phyloP scores from a whole-genome alignment of 2,888 invertebrate species.

The Brachyopa scutellaris region DNA sequence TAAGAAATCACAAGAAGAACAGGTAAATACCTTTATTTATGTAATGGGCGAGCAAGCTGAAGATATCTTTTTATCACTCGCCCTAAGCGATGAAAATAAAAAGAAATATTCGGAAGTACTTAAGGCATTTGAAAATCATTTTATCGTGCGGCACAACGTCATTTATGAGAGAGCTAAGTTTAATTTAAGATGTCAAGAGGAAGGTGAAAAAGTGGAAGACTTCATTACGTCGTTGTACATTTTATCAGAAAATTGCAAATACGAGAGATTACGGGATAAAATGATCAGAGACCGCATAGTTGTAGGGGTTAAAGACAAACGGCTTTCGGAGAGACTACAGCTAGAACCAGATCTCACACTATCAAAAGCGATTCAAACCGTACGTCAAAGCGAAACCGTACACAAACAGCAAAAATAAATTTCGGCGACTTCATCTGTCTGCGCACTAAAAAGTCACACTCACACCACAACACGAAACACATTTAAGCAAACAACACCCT shows the following conservation, averaged over 20 bases:
- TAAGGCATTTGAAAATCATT: slow-evolving; percentile 21
- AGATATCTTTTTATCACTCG: slow-evolving; percentile 13
- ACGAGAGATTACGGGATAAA: slow-evolving; percentile 9
- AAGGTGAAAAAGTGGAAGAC: slow-evolving; percentile 18
- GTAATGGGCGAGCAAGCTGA: too few species aligned
- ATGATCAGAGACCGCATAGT: slow-evolving; percentile 25
- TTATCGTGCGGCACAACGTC: slow-evolving; percentile 20
- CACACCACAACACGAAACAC: not conserved
- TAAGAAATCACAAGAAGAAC: slow-evolving; percentile 14
- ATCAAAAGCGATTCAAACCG: slow-evolving; percentile 10
- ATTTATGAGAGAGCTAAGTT: slow-evolving; percentile 28
- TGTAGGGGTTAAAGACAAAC: not conserved
- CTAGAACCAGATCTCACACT: slow-evolving; percentile 4
- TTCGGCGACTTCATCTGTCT: not conserved
- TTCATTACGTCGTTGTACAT: too few species aligned
- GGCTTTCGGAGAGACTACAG: not conserved
- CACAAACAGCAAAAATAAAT: slow-evolving; percentile 14
- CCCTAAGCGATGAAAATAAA: slow-evolving; percentile 3
- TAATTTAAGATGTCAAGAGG: slow-evolving; percentile 15
- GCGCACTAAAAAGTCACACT: slow-evolving; percentile 1
- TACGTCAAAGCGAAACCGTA: slow-evolving; percentile 15
- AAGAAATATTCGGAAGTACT: slow-evolving; percentile 19
- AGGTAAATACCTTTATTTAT: slow-evolving; percentile 24
- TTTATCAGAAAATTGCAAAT: slow-evolving; percentile 22
- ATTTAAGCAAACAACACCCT: slow-evolving; percentile 2